These are phyloP conservation scores for Cantharis nigra DNA, from an alignment of 2,888 invertebrate species.

Conservation along the genomic window DNA sequence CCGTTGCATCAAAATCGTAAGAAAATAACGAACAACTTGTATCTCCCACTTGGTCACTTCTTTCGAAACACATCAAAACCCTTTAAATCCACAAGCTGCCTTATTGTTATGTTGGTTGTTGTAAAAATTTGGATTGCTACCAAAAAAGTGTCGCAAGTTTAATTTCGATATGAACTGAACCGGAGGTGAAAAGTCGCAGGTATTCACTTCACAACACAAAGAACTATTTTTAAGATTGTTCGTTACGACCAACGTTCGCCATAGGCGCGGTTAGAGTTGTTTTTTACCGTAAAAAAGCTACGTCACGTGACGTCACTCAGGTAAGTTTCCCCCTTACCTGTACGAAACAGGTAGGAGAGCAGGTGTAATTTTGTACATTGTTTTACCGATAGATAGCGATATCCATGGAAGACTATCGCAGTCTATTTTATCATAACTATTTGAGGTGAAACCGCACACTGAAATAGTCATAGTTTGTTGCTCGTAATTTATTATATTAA, in stretches of 20 bases:
- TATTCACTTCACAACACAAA: conserved; percentile 14
- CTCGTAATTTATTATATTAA: neutral
- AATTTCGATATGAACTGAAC: neutral
- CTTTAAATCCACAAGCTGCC: neutral
- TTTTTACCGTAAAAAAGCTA: conserved; percentile 51
- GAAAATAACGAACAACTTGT: conserved; percentile 1
- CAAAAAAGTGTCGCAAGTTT: neutral
- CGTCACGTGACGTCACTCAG: conserved; percentile 50
- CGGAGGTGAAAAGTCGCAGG: neutral
- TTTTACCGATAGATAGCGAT: conserved; percentile 36
- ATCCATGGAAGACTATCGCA: neutral
- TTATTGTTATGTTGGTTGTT: neutral
- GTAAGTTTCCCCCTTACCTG: conserved; percentile 49
- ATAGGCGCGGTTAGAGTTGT: conserved; percentile 52
- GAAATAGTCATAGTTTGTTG: too few species aligned
- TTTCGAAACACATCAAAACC: neutral
- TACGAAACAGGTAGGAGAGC: conserved; percentile 44
- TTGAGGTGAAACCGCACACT: neutral
- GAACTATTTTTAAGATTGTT: conserved; percentile 31
- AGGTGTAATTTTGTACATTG: conserved; percentile 45
- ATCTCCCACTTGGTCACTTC: conserved; percentile 1
- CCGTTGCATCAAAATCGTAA: neutral
- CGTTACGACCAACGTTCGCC: conserved; percentile 37
- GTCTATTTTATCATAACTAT: neutral
- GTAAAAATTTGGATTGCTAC: neutral